Base-by-base conservation (phyloP, 2,888 invertebrate genomes). In the Hydropsyche betteni region DNA sequence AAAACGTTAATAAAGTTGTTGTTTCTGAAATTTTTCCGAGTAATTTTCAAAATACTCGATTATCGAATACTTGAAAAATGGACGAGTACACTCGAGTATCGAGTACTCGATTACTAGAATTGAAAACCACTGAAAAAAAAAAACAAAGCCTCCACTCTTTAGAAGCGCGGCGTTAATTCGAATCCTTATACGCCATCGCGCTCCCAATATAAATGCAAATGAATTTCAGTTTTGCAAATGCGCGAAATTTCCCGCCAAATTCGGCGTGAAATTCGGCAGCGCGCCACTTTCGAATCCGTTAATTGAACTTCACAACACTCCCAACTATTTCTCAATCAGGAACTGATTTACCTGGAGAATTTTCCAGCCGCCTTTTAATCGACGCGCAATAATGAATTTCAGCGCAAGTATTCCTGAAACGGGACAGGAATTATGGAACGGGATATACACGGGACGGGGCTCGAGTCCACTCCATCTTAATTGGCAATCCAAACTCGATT, bases 401-500 rank as follows among this genome's bases (percentile, higher is more conserved):
- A 44, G 58, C 58, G 7, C 52, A 34, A 70, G 16, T 8, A 51
- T 33, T 69, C 51, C 64, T 44, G 55, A 55, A 55, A 55, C 24
- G 36, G 68, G 34, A 10, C 4, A 2, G 44, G 69, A 10, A 14
- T 6, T 8, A 36, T 36, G 36, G 34, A 1, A 33, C n/a, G 64
- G 36, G 36, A 64, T 8, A 36, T 61, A 2, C 7, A 10, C 44
- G 64, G 34, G 12, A 33, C 64, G 64, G 8, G 33, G 12, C 5
- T 64, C 36, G 36, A 34, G 36, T 36, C 53, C 52, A 52, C 75
- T 77, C 69, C 38, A 76, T 76, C 77, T 79, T 79, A 79, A 79
- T 79, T 79, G 79, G 76, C 79, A 77, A 79, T 76, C 76, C 79
- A 75, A 75, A 77, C 75, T 76, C 58, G 51, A 64, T 36, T 64